Conservation (phyloP, 2,113 vertebrate species). For the Hemiscyllium ocellatum region DNA sequence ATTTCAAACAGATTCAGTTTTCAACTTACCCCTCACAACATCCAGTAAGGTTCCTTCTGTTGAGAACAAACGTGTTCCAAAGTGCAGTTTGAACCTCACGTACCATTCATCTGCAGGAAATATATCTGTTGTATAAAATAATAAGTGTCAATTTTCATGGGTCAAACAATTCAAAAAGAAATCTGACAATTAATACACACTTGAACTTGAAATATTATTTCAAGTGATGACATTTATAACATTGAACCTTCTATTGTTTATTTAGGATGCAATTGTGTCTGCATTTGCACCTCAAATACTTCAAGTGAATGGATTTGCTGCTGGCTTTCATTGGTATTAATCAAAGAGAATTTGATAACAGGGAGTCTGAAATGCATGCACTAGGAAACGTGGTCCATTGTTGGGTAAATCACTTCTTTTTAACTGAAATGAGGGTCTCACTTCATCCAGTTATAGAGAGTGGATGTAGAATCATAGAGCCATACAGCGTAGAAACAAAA, state of each 20-base stretch:
- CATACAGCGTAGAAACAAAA: no score
- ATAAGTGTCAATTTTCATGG: neutral
- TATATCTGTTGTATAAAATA: neutral
- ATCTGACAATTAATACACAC: neutral
- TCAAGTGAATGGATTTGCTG: neutral
- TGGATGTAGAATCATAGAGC: neutral
- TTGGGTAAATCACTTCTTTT: neutral
- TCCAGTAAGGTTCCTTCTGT: slow-evolving; percentile 29
- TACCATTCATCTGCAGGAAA: slow-evolving; percentile 1
- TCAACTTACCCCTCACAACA: slow-evolving; percentile 19
- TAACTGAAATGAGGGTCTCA: neutral
- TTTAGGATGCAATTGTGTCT: neutral
- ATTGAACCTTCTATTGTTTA: neutral
- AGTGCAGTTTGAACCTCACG: neutral
- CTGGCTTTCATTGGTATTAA: neutral
- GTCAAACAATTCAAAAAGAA: neutral
- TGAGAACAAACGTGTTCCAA: neutral
- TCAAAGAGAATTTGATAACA: neutral
- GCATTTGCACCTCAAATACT: no score
- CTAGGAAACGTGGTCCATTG: neutral
- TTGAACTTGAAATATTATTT: neutral
- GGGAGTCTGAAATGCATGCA: neutral
- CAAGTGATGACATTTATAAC: neutral
- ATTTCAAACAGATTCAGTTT: neutral
- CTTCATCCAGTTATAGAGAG: neutral